Evolutionary conservation across 2,797 vertebrate genomes (phyloP), one percentile per base, ranked within the genome.

Genomic region (Limnodromus scolopaceus): DNA sequence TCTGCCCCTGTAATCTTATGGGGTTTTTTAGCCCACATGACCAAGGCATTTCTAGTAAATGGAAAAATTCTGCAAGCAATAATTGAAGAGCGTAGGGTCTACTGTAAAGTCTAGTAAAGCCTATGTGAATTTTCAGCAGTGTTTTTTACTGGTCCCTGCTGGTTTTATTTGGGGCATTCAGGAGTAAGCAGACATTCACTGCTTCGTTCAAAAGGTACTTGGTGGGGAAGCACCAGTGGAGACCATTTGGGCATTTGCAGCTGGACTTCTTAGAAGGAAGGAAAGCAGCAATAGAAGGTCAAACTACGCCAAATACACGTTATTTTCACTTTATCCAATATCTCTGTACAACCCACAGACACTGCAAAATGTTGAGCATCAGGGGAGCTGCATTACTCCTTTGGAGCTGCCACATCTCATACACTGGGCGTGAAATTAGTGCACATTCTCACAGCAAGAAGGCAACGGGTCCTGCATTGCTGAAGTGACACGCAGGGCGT

Each of bases 401-500:
- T 45, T 0, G 84, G 72, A 96, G 36, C 72, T 69, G 49, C 63
- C 54, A 63, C 27, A 61, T 48, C 61, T 83, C 58, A 22, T 9
- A 45, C 13, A 7, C 38, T 16, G 63, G 51, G 25, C 32, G 38
- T 5, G 54, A 72, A 90, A 85, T 3, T 6, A 27, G 38, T 58
- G 48, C 43, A 49, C 51, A 11, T 25, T 66, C n/a, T 43, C 63
- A 36, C 24, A 66, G 38, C 46, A 76, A 27, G 66, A n/a, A 25
- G 30, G 49, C 66, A 82, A 66, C 0, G 3, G 27, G 27, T 54
- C 71, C 68, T 43, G 71, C 71, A 25, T 1, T 36, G 75, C 82
- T 49, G 17, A 87, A 38, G 43, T 4, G 54, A 69, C 0, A 0
- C 2, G 8, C 24, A 34, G 36, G 49, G 60, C n/a, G 24, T 2